Evolutionary conservation across 2,797 vertebrate species (phyloP).

Genomic region (Myotis findleyi): DNA sequence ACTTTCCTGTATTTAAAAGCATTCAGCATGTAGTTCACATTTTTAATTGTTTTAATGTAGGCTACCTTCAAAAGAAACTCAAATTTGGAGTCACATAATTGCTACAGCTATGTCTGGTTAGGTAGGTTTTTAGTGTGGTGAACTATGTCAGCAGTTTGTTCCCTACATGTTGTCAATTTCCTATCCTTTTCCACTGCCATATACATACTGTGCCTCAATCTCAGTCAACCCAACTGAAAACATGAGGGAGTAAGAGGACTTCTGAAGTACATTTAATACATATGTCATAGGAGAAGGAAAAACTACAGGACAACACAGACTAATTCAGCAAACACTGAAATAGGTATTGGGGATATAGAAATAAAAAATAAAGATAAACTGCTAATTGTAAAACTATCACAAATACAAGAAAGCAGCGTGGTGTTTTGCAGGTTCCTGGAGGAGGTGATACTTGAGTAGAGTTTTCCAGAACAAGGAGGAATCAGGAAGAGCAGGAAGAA

Average conservation of each 20-base stretch:
- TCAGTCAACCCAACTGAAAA: constrained; percentile 42
- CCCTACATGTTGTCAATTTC: background rate
- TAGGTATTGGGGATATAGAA: background rate
- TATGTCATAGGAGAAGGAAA: background rate
- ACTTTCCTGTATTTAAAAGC: constrained; percentile 44
- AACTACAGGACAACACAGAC: background rate
- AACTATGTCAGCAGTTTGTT: constrained; percentile 39
- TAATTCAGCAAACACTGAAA: constrained; percentile 25
- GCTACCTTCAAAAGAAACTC: constrained; percentile 66
- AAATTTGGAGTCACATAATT: constrained; percentile 60
- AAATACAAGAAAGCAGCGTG: constrained; percentile 18
- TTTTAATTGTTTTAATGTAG: constrained; percentile 61
- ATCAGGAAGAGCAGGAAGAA: background rate
- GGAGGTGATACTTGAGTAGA: background rate
- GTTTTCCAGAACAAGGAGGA: constrained; percentile 6
- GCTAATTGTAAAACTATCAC: constrained; percentile 42
- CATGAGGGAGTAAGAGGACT: background rate
- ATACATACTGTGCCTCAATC: background rate
- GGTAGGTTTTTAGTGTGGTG: constrained; percentile 42
- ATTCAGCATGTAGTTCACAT: constrained; percentile 1
- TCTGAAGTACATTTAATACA: constrained; percentile 26
- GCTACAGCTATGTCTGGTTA: constrained; percentile 29
- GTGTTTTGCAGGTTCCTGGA: background rate
- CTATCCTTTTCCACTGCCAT: background rate
- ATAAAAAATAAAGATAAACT: constrained; percentile 26